Evolutionary conservation across 2,888 invertebrate species (phyloP).

Genomic region (Cephus pygmeus): DNA sequence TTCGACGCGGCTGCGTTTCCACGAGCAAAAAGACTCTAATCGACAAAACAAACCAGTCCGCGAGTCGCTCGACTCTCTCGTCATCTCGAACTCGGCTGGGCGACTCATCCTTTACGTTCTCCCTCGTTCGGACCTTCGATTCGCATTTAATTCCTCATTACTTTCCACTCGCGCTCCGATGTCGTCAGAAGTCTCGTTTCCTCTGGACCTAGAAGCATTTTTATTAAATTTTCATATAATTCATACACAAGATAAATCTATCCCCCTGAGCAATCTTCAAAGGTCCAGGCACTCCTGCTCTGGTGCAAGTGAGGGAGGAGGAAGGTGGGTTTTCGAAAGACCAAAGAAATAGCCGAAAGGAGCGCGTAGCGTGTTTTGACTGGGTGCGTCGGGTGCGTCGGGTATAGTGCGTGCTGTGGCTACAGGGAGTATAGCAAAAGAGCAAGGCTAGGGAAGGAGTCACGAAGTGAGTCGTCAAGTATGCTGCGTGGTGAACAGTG

Average conservation of each 20-base stretch:
- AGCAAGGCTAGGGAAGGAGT: constrained; percentile 4
- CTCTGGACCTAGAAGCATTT: too few species aligned
- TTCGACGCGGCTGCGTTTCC: constrained; percentile 16
- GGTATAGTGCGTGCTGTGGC: background rate
- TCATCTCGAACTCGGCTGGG: background rate
- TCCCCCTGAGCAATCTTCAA: too few species aligned
- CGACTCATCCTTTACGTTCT: background rate
- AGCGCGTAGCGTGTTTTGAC: background rate
- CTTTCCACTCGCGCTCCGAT: too few species aligned
- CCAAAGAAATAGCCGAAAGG: background rate
- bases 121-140: background rate
- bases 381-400: background rate
- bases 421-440: background rate
- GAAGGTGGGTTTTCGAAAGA: background rate
- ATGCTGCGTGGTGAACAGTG: constrained; percentile 6
- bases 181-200: too few species aligned
- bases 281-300: background rate
- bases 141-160: background rate
- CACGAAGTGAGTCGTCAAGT: constrained; percentile 24
- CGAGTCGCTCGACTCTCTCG: background rate
- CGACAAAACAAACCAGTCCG: constrained; percentile 4
- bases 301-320: background rate
- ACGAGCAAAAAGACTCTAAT: background rate
- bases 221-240: too few species aligned
- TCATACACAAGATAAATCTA: too few species aligned